Evolutionary conservation across 2,113 vertebrate species (phyloP).

Genomic region (Vulpes ferrilata): DNA sequence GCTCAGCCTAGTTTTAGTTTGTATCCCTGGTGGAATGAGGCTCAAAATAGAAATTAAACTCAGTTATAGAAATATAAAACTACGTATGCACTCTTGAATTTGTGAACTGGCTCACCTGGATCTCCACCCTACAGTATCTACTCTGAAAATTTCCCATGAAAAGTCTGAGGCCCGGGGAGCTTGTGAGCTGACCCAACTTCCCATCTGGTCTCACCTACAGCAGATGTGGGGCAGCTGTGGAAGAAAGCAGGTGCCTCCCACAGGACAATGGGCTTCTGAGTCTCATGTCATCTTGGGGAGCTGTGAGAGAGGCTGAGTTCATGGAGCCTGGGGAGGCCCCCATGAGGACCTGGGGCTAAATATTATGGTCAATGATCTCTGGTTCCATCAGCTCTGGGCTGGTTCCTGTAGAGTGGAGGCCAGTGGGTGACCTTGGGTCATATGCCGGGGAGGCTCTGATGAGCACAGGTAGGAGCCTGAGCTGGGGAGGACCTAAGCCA

Average conservation of each 20-base stretch:
- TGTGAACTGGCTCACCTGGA: background rate
- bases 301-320: background rate
- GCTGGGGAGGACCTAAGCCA: background rate
- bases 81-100: background rate
- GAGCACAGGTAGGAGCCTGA: background rate
- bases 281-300: background rate
- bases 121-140: background rate
- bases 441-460: background rate
- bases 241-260: background rate
- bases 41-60: conserved; percentile 11
- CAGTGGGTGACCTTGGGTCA: background rate
- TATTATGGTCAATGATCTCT: background rate
- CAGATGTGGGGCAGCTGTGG: background rate
- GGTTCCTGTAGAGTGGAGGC: conserved; percentile 58
- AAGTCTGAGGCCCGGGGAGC: background rate
- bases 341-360: background rate
- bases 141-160: background rate
- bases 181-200: background rate
- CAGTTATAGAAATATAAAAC: background rate
- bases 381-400: conserved; percentile 32
- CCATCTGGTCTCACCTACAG: background rate
- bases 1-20: background rate
- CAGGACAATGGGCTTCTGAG: background rate
- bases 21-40: background rate
- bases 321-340: background rate